phyloP scores from a whole-genome alignment of 2,113 vertebrate genomes.

The Neotragus moschatus region DNA sequence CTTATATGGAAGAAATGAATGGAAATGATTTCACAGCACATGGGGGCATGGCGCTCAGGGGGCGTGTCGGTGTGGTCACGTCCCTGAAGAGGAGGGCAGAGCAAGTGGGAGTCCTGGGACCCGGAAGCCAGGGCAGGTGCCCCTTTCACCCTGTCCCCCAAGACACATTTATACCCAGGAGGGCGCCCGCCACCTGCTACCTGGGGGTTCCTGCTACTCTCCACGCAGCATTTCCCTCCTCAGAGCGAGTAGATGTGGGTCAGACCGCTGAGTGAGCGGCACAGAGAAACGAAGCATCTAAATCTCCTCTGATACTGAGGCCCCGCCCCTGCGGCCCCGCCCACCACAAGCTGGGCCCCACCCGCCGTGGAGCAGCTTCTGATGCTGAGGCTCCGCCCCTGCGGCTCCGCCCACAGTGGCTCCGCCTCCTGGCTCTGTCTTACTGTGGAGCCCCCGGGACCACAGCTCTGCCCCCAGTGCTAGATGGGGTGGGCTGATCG shows the following conservation, averaged over 20 bases:
- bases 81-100: background rate
- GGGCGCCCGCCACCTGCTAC: accelerated
- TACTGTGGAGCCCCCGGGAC: accelerated
- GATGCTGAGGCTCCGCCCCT: background rate
- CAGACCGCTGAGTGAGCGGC: background rate
- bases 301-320: background rate
- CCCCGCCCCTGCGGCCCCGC: too few relatives aligned
- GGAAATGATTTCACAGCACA: accelerated
- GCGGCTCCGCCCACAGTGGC: background rate
- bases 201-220: too few relatives aligned
- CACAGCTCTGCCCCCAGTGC: background rate
- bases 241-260: accelerated
- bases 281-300: accelerated
- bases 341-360: background rate
- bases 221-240: background rate
- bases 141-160: background rate
- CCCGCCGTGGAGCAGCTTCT: background rate
- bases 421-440: background rate
- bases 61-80: accelerated
- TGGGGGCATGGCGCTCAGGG: accelerated
- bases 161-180: background rate
- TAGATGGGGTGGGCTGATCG: background rate
- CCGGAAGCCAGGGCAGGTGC: accelerated
- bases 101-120: background rate
- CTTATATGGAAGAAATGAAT: too few relatives aligned